A percentile compares a stretch with the other conserved stretches of the same genome.
These are phyloP conservation scores for Spinibarbus caldwelli DNA, from an alignment of 2,797 vertebrate species.

Conservation along the genomic window DNA sequence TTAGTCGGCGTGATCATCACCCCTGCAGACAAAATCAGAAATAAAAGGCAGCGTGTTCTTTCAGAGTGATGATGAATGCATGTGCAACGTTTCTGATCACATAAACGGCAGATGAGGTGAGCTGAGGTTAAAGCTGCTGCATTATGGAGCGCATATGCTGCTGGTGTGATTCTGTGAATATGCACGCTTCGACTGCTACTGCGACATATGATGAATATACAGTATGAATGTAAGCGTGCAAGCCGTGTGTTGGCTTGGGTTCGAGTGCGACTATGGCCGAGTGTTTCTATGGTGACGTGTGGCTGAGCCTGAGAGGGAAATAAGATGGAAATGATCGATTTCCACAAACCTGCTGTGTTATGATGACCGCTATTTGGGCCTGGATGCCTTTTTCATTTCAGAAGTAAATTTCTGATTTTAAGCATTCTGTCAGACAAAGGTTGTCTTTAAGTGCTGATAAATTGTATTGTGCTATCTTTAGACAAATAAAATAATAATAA, in stretches of 20 bases:
- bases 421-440: neutral
- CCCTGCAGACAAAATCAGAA: neutral
- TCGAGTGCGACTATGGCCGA: neutral
- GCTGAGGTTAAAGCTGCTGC: neutral
- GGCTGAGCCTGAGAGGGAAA: neutral
- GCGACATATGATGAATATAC: slow-evolving; percentile 26
- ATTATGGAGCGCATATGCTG: slow-evolving; percentile 6
- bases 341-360: neutral
- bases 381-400: neutral
- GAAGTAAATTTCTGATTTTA: neutral
- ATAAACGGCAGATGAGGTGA: neutral
- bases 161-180: slow-evolving; percentile 18
- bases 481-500: neutral
- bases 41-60: neutral
- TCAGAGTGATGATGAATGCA: neutral
- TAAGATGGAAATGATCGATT: neutral
- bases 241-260: neutral
- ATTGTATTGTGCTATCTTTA: neutral
- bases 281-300: slow-evolving; percentile 23
- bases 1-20: neutral
- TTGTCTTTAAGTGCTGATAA: neutral
- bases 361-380: neutral
- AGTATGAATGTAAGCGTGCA: slow-evolving; percentile 5
- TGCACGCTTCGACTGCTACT: neutral
- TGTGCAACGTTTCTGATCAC: slow-evolving; percentile 12